Conservation (phyloP, 2,888 invertebrate species). For the Apoda limacodes region DNA sequence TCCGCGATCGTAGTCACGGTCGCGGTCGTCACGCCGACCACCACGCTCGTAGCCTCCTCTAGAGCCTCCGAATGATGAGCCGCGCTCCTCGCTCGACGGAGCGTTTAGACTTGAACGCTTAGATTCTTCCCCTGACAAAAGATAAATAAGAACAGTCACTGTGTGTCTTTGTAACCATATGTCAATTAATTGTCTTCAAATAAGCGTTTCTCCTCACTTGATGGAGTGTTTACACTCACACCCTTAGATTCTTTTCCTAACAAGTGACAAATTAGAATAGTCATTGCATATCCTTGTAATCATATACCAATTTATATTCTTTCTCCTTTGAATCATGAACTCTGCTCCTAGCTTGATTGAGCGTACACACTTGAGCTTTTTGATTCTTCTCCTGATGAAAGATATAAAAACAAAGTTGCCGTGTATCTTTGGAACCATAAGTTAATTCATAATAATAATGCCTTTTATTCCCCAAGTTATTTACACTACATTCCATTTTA, state of each 20-base stretch:
- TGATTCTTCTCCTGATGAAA: slow-evolving; percentile 57
- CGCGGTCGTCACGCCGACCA: slow-evolving; percentile 67
- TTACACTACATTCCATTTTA: too few species aligned
- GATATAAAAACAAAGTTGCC: too few species aligned
- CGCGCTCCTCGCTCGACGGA: slow-evolving; percentile 53
- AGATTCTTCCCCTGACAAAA: slow-evolving; percentile 57
- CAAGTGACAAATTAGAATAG: too few species aligned
- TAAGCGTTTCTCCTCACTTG: slow-evolving; percentile 54
- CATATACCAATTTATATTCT: too few species aligned
- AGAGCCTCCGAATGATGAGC: slow-evolving; percentile 61
- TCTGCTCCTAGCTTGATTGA: slow-evolving; percentile 53
- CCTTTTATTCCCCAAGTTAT: too few species aligned
- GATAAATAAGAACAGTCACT: too few species aligned
- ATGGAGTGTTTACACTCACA: slow-evolving; percentile 57
- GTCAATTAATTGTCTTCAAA: too few species aligned
- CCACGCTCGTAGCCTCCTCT: slow-evolving; percentile 62
- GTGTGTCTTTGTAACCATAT: too few species aligned
- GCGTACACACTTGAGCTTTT: slow-evolving; percentile 61
- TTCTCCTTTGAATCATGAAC: too few species aligned
- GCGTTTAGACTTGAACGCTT: slow-evolving; percentile 61
- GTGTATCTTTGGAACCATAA: too few species aligned
- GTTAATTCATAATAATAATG: too few species aligned
- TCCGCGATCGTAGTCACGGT: slow-evolving; percentile 69
- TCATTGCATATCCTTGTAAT: too few species aligned
- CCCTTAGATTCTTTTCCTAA: slow-evolving; percentile 65